Base-by-base conservation (phyloP, 2,888 invertebrate genomes). In the Conistra vaccinii region DNA sequence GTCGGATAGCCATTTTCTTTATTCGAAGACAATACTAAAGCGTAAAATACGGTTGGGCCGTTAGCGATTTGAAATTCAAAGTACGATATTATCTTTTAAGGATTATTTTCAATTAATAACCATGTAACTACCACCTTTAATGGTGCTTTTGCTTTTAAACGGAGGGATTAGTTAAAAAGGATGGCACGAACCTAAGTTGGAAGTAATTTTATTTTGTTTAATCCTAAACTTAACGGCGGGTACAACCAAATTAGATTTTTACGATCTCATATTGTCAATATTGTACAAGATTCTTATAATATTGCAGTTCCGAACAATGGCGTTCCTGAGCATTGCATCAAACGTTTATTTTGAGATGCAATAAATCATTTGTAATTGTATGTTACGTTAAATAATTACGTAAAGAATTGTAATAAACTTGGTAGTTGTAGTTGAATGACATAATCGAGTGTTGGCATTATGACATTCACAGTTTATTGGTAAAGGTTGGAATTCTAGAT, bases 41-140 rank as follows among this genome's bases (percentile, higher is more conserved):
- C 45, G 67, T 87, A 76, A 80, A 80, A 70, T 68, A 83, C 66
- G 51, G 45, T 65, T 63, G 61, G 72, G 60, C 73, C 73, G 83
- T 80, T 80, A 74, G 74, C 61, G 68, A 87, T 85, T 85, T 85
- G 84, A 85, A 83, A 87, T 87, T 83, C 73, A 83, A 85, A 83
- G 70, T 78, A 63, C 62, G 72, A 29, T 75, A 73, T 83, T 78
- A 76, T 85, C 65, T 65, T 80, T 70, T 76, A 67, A 73, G 69
- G 72, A 74, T 87, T 76, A 85, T 83, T 78, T 80, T 83, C 76
- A 85, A 87, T 85, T 80, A 85, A 68, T 77, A 83, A 68, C 65
- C 61, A 23, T 35, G 66, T 57, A 61, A 39, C 45, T 32, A 58
- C 35, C 45, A 60, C 55, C 55, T 72, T 72, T 76, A 69, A 70